phyloP scores from a whole-genome alignment of 2,797 vertebrate genomes.

The Sphaeramia orbicularis region DNA sequence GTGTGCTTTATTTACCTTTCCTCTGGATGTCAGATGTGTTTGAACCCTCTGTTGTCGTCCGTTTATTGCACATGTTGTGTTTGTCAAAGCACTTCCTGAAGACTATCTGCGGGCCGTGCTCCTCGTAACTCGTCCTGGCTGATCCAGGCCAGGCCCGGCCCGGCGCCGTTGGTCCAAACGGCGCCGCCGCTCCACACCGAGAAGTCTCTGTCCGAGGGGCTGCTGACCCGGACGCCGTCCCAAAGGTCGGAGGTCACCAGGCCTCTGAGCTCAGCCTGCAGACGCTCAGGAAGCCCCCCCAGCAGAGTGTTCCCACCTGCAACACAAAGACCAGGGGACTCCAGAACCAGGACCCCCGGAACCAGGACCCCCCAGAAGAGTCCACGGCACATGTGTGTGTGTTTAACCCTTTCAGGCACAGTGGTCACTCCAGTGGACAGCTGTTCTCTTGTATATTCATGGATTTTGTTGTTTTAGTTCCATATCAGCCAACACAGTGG shows the following conservation, averaged over 20 bases:
- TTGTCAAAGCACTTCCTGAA: conserved; percentile 86
- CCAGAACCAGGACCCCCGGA: too few relatives aligned
- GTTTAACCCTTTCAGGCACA: too few relatives aligned
- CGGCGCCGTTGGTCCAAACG: conserved; percentile 73
- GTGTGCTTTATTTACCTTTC: too few relatives aligned
- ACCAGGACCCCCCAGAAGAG: too few relatives aligned
- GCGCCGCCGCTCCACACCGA: conserved; percentile 85
- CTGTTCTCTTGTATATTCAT: too few relatives aligned
- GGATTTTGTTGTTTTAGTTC: too few relatives aligned
- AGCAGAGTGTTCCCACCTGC: conserved; percentile 86
- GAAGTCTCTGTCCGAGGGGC: conserved; percentile 78
- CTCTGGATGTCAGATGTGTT: too few relatives aligned
- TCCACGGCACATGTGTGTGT: neutral
- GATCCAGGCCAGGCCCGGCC: conserved; percentile 80
- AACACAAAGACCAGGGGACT: too few relatives aligned
- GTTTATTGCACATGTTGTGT: neutral
- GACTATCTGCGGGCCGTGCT: conserved; percentile 82
- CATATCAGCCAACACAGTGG: too few relatives aligned
- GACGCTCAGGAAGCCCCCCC: conserved; percentile 77
- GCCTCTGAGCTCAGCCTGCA: conserved; percentile 74
- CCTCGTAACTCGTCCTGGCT: conserved; percentile 82
- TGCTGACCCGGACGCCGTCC: conserved; percentile 64
- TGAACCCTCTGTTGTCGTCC: too few relatives aligned
- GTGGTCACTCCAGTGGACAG: too few relatives aligned
- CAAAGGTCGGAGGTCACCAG: conserved; percentile 59